A percentile compares a stretch with the other conserved stretches of the same genome.
Evolutionary conservation across 2,113 vertebrate species (phyloP).

Genomic region (Aleadryas rufinucha): DNA sequence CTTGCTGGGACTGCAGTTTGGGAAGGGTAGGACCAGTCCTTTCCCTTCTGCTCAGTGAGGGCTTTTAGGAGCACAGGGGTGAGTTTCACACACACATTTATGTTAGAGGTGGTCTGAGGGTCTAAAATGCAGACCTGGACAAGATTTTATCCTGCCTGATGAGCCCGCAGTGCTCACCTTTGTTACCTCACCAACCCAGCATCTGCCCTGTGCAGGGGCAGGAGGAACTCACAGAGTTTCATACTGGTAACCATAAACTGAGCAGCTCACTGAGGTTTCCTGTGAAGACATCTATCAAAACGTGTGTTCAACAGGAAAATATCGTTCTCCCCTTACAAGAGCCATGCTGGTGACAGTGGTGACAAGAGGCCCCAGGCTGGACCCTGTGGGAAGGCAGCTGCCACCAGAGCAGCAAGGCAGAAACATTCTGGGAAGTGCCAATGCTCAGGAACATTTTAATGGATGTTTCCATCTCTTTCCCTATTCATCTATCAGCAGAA

Average conservation of each 20-base stretch:
- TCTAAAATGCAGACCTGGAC: neutral
- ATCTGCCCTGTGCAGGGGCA: neutral
- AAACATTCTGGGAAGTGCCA: neutral
- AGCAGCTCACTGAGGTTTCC: neutral
- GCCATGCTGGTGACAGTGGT: neutral
- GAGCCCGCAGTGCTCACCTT: neutral
- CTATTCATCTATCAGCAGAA: neutral
- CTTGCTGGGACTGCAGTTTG: neutral
- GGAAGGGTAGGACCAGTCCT: neutral
- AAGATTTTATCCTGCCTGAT: neutral
- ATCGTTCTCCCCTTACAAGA: rapidly evolving
- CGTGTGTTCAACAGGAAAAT: neutral
- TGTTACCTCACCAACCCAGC: rapidly evolving
- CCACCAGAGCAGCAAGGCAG: neutral
- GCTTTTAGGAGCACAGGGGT: neutral
- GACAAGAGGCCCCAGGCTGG: neutral
- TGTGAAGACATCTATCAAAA: too few relatives aligned
- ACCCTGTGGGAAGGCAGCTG: neutral
- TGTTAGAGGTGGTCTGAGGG: neutral
- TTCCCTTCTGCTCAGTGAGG: neutral
- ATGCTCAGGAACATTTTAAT: neutral
- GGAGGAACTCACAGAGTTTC: rapidly evolving
- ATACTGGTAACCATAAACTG: rapidly evolving
- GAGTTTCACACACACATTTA: rapidly evolving
- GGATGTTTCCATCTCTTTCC: neutral